These are phyloP conservation scores for Oreochromis tanganicae DNA, from an alignment of 2,113 vertebrate species.

Conservation along the genomic window DNA sequence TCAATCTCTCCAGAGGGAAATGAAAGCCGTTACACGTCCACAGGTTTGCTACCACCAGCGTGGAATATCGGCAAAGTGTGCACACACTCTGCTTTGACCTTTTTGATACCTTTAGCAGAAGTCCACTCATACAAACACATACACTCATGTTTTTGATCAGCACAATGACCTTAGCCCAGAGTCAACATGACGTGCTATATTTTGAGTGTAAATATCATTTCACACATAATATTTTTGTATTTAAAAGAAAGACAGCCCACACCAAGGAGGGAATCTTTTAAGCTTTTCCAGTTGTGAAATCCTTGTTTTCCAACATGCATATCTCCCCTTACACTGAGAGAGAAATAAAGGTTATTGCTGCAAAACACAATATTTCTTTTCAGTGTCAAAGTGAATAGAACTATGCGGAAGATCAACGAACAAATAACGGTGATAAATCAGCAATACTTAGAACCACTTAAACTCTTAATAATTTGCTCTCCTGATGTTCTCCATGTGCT, in stretches of 20 bases:
- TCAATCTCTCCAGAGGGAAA: not conserved
- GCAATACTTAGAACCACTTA: not conserved
- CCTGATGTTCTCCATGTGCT: not conserved
- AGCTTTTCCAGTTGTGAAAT: not conserved
- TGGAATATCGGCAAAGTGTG: not conserved
- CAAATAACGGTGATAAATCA: not conserved
- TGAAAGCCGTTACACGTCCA: not conserved
- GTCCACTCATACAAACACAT: not conserved
- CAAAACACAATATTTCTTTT: not conserved
- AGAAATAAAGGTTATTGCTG: not conserved
- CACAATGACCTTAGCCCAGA: conserved; percentile 4
- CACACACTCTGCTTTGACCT: not conserved
- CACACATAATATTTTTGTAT: not conserved
- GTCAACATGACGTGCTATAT: not conserved
- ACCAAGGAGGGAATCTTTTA: not conserved
- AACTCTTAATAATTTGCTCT: not conserved
- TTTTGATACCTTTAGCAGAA: not conserved
- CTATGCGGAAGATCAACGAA: not conserved
- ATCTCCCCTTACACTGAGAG: not conserved
- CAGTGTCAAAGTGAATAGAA: not conserved
- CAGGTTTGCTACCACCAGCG: not conserved
- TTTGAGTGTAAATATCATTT: not conserved
- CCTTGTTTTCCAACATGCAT: not conserved
- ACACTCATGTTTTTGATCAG: not conserved
- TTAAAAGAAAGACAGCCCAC: not conserved